A percentile compares a stretch with the other conserved stretches of the same genome.
Conservation (phyloP, 2,797 vertebrate genomes). For the Coracias cyanogaster region DNA sequence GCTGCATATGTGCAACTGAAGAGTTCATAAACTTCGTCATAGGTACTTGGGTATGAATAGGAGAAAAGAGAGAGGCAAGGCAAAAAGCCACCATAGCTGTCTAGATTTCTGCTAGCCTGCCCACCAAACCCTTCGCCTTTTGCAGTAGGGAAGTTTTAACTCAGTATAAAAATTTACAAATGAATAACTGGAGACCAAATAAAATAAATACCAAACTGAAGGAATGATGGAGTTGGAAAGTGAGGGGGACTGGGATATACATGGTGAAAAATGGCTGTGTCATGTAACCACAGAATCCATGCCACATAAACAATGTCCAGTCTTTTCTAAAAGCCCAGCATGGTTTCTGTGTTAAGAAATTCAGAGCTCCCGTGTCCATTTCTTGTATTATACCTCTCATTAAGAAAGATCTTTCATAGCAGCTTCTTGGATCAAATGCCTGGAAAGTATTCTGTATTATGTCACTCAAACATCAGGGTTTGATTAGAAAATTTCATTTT, state of each 20-base stretch:
- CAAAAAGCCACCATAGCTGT: neutral
- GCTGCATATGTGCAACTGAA: neutral
- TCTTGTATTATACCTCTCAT: neutral
- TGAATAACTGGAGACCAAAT: neutral
- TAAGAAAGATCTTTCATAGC: neutral
- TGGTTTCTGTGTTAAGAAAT: neutral
- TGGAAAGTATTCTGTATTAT: neutral
- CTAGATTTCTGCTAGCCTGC: neutral
- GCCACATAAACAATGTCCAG: neutral
- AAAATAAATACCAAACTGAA: neutral
- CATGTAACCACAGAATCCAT: neutral
- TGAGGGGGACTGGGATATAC: neutral
- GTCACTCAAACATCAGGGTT: neutral
- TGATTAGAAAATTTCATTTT: neutral
- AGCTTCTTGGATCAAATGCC: neutral
- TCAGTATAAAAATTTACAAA: neutral
- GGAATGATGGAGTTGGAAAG: neutral
- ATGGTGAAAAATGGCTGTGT: neutral
- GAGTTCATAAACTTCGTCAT: neutral
- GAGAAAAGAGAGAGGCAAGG: neutral
- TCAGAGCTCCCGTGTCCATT: neutral
- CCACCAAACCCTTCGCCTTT: neutral
- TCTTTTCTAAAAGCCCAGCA: neutral
- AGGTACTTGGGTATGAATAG: neutral
- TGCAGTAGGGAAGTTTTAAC: neutral